Evolutionary conservation across 2,113 vertebrate species (phyloP), one percentile per base, ranked within the genome.

Genomic region (Ranitomeya variabilis): DNA sequence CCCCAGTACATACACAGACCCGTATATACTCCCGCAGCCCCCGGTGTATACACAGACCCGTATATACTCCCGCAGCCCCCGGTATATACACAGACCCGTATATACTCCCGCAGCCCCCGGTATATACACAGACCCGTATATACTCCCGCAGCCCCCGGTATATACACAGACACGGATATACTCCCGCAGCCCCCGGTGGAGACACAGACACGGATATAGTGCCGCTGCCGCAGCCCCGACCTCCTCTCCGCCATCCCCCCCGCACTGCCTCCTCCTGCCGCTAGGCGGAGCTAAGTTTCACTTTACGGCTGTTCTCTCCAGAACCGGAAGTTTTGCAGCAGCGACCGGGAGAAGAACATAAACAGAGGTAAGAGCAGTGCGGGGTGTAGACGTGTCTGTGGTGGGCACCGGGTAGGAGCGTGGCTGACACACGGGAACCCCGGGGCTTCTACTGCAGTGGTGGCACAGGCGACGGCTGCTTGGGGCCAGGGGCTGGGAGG

Each of bases 271-370:
- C 86, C 77, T 80, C 55, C 64, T 59, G 45, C 69, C 52, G 21
- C 23, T 80, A 60, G 76, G 76, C 23, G 77, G 76, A 62, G 57
- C 23, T 57, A 55, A 16, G 62, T 80, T 21, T 80, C 78, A 23
- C 66, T 90, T 82, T 86, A 80, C 88, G 62, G 83, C 74, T 45
- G 71, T 7, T 59, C 83, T 66, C 14, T n/a, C 11, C 67, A 82
- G 66, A 88, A 74, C 66, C 86, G 86, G 86, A 88, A 88, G 86
- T 88, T 88, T 88, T 88, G 54, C 86, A 74, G 79, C 86, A 88
- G 79, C 86, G 52, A 83, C 79, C 80, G 67, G 86, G 86, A 88
- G 86, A 88, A 59, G 31, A 87, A 88, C 26, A 37, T 67, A 81
- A 80, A 80, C 86, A 80, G 78, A 81, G 86, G 76, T 71, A 80